phyloP scores from a whole-genome alignment of 2,888 invertebrate species.

The Parnassius glacialis region DNA sequence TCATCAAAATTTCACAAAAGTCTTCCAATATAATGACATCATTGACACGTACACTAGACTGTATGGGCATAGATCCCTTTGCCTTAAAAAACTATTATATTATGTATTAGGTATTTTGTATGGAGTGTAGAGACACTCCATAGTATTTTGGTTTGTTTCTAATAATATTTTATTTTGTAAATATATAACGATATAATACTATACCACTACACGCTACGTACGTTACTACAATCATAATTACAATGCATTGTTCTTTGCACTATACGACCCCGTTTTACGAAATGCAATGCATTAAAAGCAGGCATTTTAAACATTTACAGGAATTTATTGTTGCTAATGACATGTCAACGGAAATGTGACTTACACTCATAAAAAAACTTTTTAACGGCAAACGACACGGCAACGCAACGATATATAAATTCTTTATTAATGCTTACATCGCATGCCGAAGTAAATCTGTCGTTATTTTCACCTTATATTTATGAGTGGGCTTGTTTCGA shows the following conservation, averaged over 20 bases:
- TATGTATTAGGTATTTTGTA: too few species aligned
- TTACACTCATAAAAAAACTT: conserved; percentile 18
- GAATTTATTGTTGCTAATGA: conserved; percentile 22
- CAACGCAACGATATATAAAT: conserved; percentile 21
- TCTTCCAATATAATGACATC: too few species aligned
- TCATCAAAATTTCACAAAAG: too few species aligned
- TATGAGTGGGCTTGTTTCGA: conserved; percentile 14
- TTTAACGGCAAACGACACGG: conserved; percentile 18
- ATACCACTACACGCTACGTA: too few species aligned
- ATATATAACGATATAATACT: too few species aligned
- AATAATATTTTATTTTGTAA: too few species aligned
- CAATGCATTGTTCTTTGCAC: neutral
- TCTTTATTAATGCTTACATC: conserved; percentile 27
- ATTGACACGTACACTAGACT: too few species aligned
- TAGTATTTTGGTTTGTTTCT: too few species aligned
- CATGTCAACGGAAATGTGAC: conserved; percentile 24
- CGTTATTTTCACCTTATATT: conserved; percentile 21
- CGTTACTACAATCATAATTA: neutral
- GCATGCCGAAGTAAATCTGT: conserved; percentile 24
- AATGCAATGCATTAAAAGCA: conserved; percentile 8
- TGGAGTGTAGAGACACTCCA: too few species aligned
- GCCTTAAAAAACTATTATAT: too few species aligned
- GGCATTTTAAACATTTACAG: conserved; percentile 8
- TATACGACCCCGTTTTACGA: conserved; percentile 1
- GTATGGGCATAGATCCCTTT: too few species aligned